Base-by-base conservation (phyloP, 2,113 vertebrate genomes). In the Gnathonemus longibarbis region DNA sequence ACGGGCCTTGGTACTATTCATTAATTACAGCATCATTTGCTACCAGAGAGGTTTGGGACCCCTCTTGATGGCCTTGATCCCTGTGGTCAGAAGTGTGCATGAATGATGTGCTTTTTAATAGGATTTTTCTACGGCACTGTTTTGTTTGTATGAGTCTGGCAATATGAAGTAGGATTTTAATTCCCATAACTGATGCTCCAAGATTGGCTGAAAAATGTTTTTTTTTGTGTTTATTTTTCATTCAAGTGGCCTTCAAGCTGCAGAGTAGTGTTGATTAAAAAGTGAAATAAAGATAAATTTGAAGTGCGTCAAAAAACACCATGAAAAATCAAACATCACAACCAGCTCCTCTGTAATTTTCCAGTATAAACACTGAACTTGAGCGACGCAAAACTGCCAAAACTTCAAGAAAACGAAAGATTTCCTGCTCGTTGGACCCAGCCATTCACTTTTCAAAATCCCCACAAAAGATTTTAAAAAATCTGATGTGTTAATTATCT, bases 11-110 rank as follows among this genome's bases (percentile, higher is more conserved):
- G 50, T 87, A 85, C 52, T 84, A 56, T 56, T 21, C 1, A 85
- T 83, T 84, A 53, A 91, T 91, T 90, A 88, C 52, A 90, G 46
- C 89, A 91, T 91, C 86, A 88, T 53, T 88, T 85, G 88, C 74
- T 84, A 74, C 85, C 89, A 90, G 84, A 52, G 53, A 84, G 39
- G 27, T 84, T 90, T 88, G 15, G 50, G 70, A 62, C 9, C 49
- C 53, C 15, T 31, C 21, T 21, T 17, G 70, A 77, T 6, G 48
- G 42, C 62, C 39, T 42, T 13, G 13, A n/a, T 1, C 35, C 6
- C 27, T 52, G 70, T 48, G 62, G 24, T 31, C 53, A 19, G 45
- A 53, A 52, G 62, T 24, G 19, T 52, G 21, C 19, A 56, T 70
- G 58, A 88, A 91, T 77, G 24, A 49, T 45, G 3, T 19, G n/a